A percentile compares a stretch with the other conserved stretches of the same genome.
Conservation (phyloP, 2,888 invertebrate species). For the Palloptera scutellata region DNA sequence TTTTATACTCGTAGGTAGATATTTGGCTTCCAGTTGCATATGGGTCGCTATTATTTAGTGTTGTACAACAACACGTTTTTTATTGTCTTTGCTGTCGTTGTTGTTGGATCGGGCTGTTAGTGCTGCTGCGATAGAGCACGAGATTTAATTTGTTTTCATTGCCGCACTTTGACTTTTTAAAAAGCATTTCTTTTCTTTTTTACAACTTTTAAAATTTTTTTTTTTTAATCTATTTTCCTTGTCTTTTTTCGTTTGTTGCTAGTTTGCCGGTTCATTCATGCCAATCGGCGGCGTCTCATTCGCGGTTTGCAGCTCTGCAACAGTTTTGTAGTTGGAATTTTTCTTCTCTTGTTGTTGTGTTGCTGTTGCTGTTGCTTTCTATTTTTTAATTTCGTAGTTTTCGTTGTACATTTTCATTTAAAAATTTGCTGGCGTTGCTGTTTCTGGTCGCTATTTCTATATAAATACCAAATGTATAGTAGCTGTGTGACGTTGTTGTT, state of each 20-base stretch:
- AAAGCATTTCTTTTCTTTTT: not conserved
- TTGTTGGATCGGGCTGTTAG: not conserved
- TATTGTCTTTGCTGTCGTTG: constrained; percentile 7
- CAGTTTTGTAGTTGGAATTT: not conserved
- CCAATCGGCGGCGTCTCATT: not conserved
- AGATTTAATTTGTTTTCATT: constrained; percentile 16
- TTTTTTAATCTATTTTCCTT: not conserved
- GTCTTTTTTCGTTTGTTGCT: not conserved
- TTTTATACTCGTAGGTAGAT: too few relatives aligned
- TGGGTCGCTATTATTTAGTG: too few relatives aligned
- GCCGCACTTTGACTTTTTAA: constrained; percentile 10
- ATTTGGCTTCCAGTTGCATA: too few relatives aligned
- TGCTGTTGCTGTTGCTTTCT: constrained; percentile 3
- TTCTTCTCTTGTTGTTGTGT: not conserved
- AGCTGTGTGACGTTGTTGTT: too few relatives aligned
- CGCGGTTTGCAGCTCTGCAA: not conserved
- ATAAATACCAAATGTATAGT: too few relatives aligned
- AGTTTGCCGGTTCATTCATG: not conserved
- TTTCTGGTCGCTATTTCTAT: not conserved
- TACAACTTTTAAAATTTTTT: too few relatives aligned
- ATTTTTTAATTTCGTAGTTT: not conserved
- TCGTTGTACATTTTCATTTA: not conserved
- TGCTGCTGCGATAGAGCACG: not conserved
- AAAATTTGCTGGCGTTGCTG: not conserved
- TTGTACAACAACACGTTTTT: not conserved